These are phyloP conservation scores for Creontiades dilutus DNA, from an alignment of 2,888 invertebrate genomes.

Conservation along the genomic window DNA sequence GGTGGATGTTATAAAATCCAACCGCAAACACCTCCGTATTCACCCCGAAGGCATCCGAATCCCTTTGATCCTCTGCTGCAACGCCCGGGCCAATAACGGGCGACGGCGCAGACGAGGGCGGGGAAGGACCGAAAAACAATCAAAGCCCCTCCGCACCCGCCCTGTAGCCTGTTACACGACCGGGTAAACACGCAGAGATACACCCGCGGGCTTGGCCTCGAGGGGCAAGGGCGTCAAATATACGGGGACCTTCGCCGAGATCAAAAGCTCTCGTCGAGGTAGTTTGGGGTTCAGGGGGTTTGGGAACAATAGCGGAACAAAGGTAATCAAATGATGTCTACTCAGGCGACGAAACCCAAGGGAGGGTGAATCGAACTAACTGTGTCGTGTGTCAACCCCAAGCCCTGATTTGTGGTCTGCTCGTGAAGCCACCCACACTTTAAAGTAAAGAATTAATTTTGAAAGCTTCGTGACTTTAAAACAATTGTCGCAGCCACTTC, in stretches of 20 bases:
- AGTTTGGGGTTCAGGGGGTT: neutral
- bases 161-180: slow-evolving; percentile 8
- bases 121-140: neutral
- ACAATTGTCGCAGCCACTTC: too few relatives aligned
- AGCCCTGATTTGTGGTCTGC: neutral
- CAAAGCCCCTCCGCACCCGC: neutral
- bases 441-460: neutral
- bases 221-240: neutral
- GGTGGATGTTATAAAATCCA: slow-evolving; percentile 48
- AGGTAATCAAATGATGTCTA: slow-evolving; percentile 60
- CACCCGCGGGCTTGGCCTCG: neutral
- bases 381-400: neutral
- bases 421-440: neutral
- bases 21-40: slow-evolving; percentile 38
- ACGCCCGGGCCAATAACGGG: slow-evolving; percentile 3
- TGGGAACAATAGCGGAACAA: slow-evolving; percentile 59
- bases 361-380: slow-evolving; percentile 28
- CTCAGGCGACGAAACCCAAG: slow-evolving; percentile 20
- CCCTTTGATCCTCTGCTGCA: slow-evolving; percentile 44
- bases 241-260: slow-evolving; percentile 9
- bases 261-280: neutral
- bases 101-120: neutral
- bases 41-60: neutral
- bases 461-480: neutral
- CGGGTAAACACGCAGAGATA: slow-evolving; percentile 14